These are phyloP conservation scores for Drosophila leonis DNA, from an alignment of 2,888 invertebrate genomes.

Conservation along the genomic window DNA sequence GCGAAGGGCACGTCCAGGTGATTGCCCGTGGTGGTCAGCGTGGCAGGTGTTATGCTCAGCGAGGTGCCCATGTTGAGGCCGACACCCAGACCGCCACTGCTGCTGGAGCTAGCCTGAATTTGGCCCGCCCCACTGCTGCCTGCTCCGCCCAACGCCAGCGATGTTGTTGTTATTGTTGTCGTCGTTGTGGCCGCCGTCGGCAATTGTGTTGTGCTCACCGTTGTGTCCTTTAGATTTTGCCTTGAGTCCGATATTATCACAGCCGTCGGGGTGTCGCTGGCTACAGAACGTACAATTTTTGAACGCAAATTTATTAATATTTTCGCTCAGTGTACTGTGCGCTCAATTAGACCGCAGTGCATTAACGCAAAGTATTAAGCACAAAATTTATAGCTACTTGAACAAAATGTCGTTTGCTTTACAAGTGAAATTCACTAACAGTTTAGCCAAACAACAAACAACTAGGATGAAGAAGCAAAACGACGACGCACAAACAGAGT, in stretches of 20 bases:
- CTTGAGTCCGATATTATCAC: slow-evolving; percentile 85
- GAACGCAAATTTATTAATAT: slow-evolving; percentile 14
- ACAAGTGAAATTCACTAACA: slow-evolving; percentile 56
- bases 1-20: slow-evolving; percentile 92
- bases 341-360: slow-evolving; percentile 34
- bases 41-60: slow-evolving; percentile 67
- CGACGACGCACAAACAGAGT: slow-evolving; percentile 13
- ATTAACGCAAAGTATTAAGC: slow-evolving; percentile 42
- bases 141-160: slow-evolving; percentile 52
- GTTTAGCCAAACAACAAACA: slow-evolving; percentile 54
- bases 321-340: slow-evolving; percentile 15
- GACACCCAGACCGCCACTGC: slow-evolving; percentile 59
- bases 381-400: slow-evolving; percentile 54
- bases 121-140: slow-evolving; percentile 33
- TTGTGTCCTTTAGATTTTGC: slow-evolving; percentile 85
- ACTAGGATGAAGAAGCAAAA: slow-evolving; percentile 43
- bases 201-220: slow-evolving; percentile 85
- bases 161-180: slow-evolving; percentile 74
- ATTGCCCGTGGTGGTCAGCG: slow-evolving; percentile 88
- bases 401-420: slow-evolving; percentile 57
- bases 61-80: slow-evolving; percentile 68
- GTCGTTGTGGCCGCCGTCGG: slow-evolving; percentile 82
- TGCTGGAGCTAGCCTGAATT: slow-evolving; percentile 32
- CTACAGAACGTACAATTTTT: slow-evolving; percentile 52
- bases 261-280: slow-evolving; percentile 84